Conservation (phyloP, 2,888 invertebrate species). For the Galerucella calmariensis region DNA sequence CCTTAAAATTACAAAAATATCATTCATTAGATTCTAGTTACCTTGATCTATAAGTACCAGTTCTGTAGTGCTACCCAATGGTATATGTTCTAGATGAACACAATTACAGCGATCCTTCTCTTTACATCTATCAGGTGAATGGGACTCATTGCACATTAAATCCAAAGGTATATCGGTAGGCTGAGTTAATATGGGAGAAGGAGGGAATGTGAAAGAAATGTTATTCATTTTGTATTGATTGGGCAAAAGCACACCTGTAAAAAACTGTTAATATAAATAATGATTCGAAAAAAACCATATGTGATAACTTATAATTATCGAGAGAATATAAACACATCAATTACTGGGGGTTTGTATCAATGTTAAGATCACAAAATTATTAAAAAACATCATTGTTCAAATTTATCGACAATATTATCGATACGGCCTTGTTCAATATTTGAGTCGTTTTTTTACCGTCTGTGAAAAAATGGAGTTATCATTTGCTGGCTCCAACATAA, state of each 20-base stretch:
- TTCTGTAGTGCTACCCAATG: constrained; percentile 77
- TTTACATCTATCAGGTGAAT: constrained; percentile 56
- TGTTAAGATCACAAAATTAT: too few relatives aligned
- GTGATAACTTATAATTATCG: too few relatives aligned
- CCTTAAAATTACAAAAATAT: background rate
- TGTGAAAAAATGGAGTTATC: too few relatives aligned
- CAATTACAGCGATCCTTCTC: constrained; percentile 73
- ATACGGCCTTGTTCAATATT: too few relatives aligned
- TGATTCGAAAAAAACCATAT: too few relatives aligned
- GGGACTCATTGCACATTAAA: constrained; percentile 66
- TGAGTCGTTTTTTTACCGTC: too few relatives aligned
- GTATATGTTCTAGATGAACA: constrained; percentile 76
- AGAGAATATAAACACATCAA: too few relatives aligned
- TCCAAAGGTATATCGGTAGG: constrained; percentile 69
- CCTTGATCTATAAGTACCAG: constrained; percentile 81
- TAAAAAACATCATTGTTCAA: too few relatives aligned
- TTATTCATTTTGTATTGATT: constrained; percentile 70
- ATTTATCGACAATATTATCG: too few relatives aligned
- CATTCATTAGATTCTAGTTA: constrained; percentile 52
- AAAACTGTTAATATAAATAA: background rate
- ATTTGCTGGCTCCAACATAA: too few relatives aligned
- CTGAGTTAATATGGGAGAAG: constrained; percentile 83
- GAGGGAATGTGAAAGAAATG: constrained; percentile 79
- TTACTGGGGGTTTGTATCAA: too few relatives aligned
- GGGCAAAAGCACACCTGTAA: constrained; percentile 26